Percentiles rank a stretch among this genome's conserved stretches.
phyloP scores from a whole-genome alignment of 1,140 invertebrate genomes.

The Acromyrmex heyeri region DNA sequence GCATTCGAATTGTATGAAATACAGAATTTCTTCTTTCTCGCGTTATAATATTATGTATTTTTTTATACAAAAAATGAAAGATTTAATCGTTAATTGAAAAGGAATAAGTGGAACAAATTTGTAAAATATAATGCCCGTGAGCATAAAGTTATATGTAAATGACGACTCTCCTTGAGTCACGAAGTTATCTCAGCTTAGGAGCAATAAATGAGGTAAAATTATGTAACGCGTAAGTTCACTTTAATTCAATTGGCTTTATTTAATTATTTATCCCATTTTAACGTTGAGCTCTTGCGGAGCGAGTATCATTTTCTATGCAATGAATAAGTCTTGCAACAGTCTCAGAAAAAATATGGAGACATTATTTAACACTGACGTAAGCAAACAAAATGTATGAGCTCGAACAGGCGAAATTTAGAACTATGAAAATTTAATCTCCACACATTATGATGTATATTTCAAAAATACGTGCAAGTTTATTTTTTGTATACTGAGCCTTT shows the following conservation, averaged over 20 bases:
- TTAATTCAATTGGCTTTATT: neutral
- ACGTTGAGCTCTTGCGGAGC: neutral
- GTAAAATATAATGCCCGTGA: neutral
- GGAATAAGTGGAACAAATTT: neutral
- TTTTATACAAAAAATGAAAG: constrained; percentile 2
- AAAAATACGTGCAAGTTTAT: constrained; percentile 14
- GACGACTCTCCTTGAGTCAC: neutral
- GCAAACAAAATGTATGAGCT: neutral
- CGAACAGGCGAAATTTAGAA: neutral
- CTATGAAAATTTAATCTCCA: neutral
- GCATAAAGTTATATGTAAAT: neutral
- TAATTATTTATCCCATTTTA: neutral
- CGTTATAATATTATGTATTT: constrained; percentile 21
- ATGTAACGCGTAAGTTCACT: neutral
- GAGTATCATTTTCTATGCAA: neutral
- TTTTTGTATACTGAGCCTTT: constrained; percentile 33
- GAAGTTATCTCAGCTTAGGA: neutral
- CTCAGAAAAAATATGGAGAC: neutral
- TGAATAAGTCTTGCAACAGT: neutral
- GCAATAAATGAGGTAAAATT: neutral
- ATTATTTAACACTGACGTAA: neutral
- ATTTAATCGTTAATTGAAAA: neutral
- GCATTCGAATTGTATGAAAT: neutral
- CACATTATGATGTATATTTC: neutral
- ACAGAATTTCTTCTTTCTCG: neutral